Base-by-base conservation (phyloP, 2,888 invertebrate genomes). In the Holacanthella duospinosa region DNA sequence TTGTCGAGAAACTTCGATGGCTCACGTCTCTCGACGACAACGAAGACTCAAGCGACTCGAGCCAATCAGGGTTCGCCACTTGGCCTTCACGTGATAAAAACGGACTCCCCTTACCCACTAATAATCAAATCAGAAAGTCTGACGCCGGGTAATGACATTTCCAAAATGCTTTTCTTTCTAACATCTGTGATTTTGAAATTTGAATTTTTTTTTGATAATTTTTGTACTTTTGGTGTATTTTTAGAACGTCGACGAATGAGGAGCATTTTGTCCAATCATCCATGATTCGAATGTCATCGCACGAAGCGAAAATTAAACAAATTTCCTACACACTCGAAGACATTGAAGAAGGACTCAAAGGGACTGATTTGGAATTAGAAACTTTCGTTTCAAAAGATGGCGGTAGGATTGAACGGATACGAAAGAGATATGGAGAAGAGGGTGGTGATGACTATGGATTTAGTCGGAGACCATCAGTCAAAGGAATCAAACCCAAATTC, bases 371-470 rank as follows among this genome's bases (percentile, higher is more conserved):
- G 73, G 90, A 92, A 55, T 76, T 92, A 44, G 86, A 87, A 0
- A 86, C 87, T 58, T 92, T 93, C 74, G 91, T 90, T 0, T 86
- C 89, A 70, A 90, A 90, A 66, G 87, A 89, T 68, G 88, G 88
- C 0, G 85, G 86, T 2, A 81, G 92, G 48, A 90, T 88, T 2
- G 92, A 92, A 74, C 81, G 90, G 67, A 82, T 92, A 21, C 85
- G 88, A 71, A 87, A 89, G 75, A 85, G 90, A 62, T 82, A 82
- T 73, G 82, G 82, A 63, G 79, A 79, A 24, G 80, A 84, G 64
- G 88, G 88, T 59, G 88, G 89, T 72, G 90, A 91, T 72, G 91
- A 92, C 75, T 91, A 92, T 74, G 92, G 92, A 0, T 92, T 93
- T 77, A 88, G 89, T 74, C 83, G 89, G 43, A 81, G 92, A n/a